Percentiles rank a stretch among this genome's conserved stretches.
These are phyloP conservation scores for Allophyes oxyacanthae DNA, from an alignment of 2,888 invertebrate genomes.

Conservation along the genomic window DNA sequence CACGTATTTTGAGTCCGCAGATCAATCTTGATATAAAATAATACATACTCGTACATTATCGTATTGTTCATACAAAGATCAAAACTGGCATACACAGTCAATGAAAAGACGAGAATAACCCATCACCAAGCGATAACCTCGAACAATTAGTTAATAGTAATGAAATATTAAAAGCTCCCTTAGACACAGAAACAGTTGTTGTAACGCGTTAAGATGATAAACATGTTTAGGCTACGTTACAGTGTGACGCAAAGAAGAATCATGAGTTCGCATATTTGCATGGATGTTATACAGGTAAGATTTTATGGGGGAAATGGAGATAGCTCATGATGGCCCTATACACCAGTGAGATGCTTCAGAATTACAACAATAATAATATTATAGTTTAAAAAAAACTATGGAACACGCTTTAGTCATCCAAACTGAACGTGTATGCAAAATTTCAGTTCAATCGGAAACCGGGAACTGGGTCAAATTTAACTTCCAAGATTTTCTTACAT, in stretches of 20 bases:
- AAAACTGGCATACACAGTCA: slow-evolving; percentile 27
- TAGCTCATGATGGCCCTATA: too few species aligned
- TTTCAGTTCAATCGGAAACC: too few species aligned
- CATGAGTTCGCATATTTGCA: neutral
- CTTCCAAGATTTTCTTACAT: too few species aligned
- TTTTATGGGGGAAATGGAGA: too few species aligned
- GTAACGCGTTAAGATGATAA: slow-evolving; percentile 34
- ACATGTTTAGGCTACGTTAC: slow-evolving; percentile 44
- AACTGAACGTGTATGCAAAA: too few species aligned
- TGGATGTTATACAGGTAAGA: neutral
- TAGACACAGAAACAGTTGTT: slow-evolving; percentile 52
- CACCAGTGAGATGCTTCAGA: too few species aligned
- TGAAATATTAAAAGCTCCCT: slow-evolving; percentile 61
- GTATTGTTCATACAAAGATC: slow-evolving; percentile 39
- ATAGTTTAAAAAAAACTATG: too few species aligned
- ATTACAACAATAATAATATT: too few species aligned
- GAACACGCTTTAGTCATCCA: too few species aligned
- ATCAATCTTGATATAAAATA: slow-evolving; percentile 43
- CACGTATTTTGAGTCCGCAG: slow-evolving; percentile 6
- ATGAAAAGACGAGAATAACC: slow-evolving; percentile 37
- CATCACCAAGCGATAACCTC: slow-evolving; percentile 39
- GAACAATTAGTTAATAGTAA: slow-evolving; percentile 52
- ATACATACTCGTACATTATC: slow-evolving; percentile 17
- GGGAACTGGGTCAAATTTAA: too few species aligned
- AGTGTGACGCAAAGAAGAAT: neutral